Conservation (phyloP, 2,797 vertebrate species). For the Arctocebus calabarensis region DNA sequence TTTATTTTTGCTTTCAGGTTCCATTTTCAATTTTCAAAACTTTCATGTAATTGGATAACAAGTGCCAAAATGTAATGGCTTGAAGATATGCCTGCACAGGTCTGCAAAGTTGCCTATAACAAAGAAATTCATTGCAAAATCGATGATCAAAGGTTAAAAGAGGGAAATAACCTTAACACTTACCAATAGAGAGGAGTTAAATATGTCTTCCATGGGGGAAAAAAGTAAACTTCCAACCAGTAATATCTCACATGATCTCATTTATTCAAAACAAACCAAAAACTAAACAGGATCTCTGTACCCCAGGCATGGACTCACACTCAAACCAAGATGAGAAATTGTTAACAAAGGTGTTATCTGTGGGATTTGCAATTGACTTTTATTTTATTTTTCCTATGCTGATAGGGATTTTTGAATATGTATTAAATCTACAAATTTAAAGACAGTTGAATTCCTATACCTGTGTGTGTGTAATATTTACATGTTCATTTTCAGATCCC, state of each 20-base stretch:
- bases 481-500: conserved; percentile 7
- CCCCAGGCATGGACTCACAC: neutral
- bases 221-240: neutral
- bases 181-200: neutral
- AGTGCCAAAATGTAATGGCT: neutral
- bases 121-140: neutral
- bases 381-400: conserved; percentile 23
- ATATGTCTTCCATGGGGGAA: neutral
- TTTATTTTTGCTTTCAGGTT: conserved; percentile 15
- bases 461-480: neutral
- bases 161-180: neutral
- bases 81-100: neutral
- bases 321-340: neutral
- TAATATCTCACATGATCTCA: neutral
- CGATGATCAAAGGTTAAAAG: neutral
- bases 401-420: neutral
- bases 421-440: neutral
- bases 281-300: neutral
- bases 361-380: neutral
- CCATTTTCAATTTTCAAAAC: conserved; percentile 41
- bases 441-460: neutral
- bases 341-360: neutral
- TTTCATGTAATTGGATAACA: neutral
- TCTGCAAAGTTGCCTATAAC: neutral
- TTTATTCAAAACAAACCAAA: neutral